phyloP scores from a whole-genome alignment of 2,888 invertebrate genomes.

The Drosophila kokeensis region DNA sequence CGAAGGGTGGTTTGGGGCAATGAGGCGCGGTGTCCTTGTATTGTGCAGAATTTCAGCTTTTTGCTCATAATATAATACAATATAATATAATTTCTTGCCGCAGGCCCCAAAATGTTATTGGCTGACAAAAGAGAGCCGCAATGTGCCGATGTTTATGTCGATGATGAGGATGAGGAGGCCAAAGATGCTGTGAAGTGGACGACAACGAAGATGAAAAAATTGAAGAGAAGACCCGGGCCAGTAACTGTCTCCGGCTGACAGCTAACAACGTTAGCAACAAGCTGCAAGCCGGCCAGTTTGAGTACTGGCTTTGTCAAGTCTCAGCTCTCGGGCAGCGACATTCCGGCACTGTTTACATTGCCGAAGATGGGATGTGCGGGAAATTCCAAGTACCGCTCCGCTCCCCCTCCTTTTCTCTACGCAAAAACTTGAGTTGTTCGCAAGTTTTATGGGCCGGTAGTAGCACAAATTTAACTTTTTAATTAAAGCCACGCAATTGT shows the following conservation, averaged over 20 bases:
- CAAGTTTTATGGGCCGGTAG: slow-evolving; percentile 61
- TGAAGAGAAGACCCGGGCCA: slow-evolving; percentile 13
- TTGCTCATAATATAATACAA: slow-evolving; percentile 46
- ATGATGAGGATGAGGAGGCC: slow-evolving; percentile 26
- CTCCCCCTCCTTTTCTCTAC: no score
- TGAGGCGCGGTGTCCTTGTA: slow-evolving; percentile 7
- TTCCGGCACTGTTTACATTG: slow-evolving; percentile 26
- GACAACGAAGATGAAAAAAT: neutral
- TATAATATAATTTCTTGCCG: slow-evolving; percentile 40
- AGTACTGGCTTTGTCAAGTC: slow-evolving; percentile 22
- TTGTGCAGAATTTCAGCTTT: slow-evolving; percentile 25
- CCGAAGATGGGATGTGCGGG: slow-evolving; percentile 17
- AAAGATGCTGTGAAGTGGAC: slow-evolving; percentile 17
- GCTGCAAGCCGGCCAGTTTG: slow-evolving; percentile 24
- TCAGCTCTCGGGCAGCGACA: slow-evolving; percentile 17
- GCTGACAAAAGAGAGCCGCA: slow-evolving; percentile 45
- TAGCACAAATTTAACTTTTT: slow-evolving; percentile 72
- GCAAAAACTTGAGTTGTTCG: slow-evolving; percentile 17
- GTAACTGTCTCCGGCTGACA: slow-evolving; percentile 35
- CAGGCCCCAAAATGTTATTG: slow-evolving; percentile 58
- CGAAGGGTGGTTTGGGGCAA: neutral
- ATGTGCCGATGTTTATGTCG: slow-evolving; percentile 32
- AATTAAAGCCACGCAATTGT: slow-evolving; percentile 74
- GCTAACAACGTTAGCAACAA: slow-evolving; percentile 55
- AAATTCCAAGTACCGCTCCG: slow-evolving; percentile 1